Evolutionary conservation across 1,140 invertebrate genomes (phyloP), one percentile per base, ranked within the genome.

Genomic region (Muscidifurax raptorellus): DNA sequence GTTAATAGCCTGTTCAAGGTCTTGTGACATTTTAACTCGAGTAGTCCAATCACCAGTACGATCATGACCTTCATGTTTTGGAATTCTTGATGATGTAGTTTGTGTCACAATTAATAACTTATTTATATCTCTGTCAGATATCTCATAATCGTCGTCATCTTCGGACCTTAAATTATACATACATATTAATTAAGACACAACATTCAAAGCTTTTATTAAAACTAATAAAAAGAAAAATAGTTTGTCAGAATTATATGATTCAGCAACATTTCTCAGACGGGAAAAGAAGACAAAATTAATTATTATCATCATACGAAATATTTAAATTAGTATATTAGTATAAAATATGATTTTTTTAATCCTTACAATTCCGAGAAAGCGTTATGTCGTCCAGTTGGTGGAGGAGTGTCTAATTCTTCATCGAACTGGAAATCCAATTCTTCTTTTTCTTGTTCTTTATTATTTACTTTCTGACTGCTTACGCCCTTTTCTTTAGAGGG

Each of bases 401-500:
- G 93, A 82, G 95, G 94, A 83, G 95, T 94, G 86, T 98, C 96
- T 59, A 99, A 93, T 91, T 99, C 98, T 93, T 99, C 98, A 91
- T 99, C 98, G 93, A 99, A 98, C 93, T 98, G 97, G 93, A 99
- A 99, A 91, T 99, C 97, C 82, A 99, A 93, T 91, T 99, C 98
- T 92, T 98, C 97, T 84, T 96, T 95, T 91, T 96, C 95, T 87
- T 94, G 93, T 87, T 89, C 91, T 85, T 92, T 93, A 84, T 90
- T 93, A 84, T 87, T 90, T 30, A 82, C 89, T 76, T 89, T 90
- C 5, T 91, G 90, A 82, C 89, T 91, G 59, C 91, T 92, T 91
- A 94, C 89, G 22, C 87, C 91, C 87, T 90, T 93, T 32, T 92
- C 91, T 87, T 92, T 93, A 15, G 92, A 90, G 18, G 91, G 88